Conservation (phyloP, 1,140 invertebrate genomes). For the Penaeus vannamei region DNA sequence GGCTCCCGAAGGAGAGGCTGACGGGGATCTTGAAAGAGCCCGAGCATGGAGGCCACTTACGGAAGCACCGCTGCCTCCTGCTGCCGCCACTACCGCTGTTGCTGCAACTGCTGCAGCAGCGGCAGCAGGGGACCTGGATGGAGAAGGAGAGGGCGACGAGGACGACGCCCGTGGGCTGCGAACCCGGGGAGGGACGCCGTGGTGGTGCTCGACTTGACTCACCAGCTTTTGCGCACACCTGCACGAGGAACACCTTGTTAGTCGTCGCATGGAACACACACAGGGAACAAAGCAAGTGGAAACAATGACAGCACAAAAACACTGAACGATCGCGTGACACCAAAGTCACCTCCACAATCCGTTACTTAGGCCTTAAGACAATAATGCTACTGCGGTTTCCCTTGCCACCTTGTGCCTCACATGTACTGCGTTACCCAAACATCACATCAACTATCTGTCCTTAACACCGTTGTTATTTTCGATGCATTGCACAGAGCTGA, state of each 20-base stretch:
- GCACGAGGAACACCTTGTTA: background rate
- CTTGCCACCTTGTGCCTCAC: no score
- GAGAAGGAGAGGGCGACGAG: slow-evolving; percentile 22
- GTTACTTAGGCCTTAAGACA: no score
- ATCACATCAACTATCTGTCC: no score
- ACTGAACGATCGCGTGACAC: no score
- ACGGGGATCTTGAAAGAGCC: slow-evolving; percentile 45
- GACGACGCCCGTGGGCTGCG: slow-evolving; percentile 32
- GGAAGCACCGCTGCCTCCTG: slow-evolving; percentile 10
- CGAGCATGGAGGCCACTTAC: slow-evolving; percentile 25
- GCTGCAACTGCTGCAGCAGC: background rate
- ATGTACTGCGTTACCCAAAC: no score
- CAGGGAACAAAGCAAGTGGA: no score
- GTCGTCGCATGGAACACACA: no score
- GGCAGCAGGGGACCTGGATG: slow-evolving; percentile 27
- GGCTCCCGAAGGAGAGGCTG: slow-evolving; percentile 32
- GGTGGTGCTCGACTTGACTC: slow-evolving; percentile 60
- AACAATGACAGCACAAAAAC: no score
- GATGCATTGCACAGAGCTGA: background rate
- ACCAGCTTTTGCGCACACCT: slow-evolving; percentile 61
- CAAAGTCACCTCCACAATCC: no score
- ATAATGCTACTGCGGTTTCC: no score
- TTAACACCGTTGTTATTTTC: no score
- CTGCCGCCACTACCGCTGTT: background rate
- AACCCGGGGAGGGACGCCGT: slow-evolving; percentile 34